These are phyloP conservation scores for Stegana nigrithorax DNA, from an alignment of 2,888 invertebrate species.

Conservation along the genomic window DNA sequence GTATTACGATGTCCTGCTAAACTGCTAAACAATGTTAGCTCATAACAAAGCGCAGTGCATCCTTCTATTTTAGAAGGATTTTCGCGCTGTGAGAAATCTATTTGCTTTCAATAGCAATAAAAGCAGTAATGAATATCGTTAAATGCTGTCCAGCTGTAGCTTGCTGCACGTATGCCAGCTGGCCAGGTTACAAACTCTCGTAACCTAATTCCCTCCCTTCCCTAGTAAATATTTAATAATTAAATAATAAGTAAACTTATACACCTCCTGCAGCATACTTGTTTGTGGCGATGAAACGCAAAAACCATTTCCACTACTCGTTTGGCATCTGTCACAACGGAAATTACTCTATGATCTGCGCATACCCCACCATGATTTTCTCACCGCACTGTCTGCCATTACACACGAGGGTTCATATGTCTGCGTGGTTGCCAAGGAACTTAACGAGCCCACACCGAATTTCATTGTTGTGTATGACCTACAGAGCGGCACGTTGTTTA, in stretches of 20 bases:
- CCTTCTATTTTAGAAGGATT: too few relatives aligned
- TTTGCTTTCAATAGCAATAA: too few relatives aligned
- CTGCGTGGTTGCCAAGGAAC: constrained; percentile 77
- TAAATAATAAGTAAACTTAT: too few relatives aligned
- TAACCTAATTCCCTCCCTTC: neutral
- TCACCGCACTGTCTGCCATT: constrained; percentile 85
- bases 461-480: constrained; percentile 92
- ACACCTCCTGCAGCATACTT: constrained; percentile 75
- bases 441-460: constrained; percentile 84
- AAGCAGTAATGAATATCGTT: too few relatives aligned
- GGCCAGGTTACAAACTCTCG: neutral
- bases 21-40: too few relatives aligned
- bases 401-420: constrained; percentile 86
- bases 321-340: constrained; percentile 87
- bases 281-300: constrained; percentile 94
- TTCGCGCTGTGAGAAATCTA: too few relatives aligned
- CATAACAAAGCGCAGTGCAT: too few relatives aligned
- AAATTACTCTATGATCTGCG: constrained; percentile 88
- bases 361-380: constrained; percentile 89
- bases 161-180: too few relatives aligned
- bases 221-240: neutral
- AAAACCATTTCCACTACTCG: constrained; percentile 89
- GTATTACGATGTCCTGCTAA: too few relatives aligned
- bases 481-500: constrained; percentile 89
- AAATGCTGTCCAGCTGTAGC: too few relatives aligned